A percentile compares a stretch with the other conserved stretches of the same genome.
Evolutionary conservation across 2,797 vertebrate species (phyloP).

Genomic region (Tamandua tetradactyla): DNA sequence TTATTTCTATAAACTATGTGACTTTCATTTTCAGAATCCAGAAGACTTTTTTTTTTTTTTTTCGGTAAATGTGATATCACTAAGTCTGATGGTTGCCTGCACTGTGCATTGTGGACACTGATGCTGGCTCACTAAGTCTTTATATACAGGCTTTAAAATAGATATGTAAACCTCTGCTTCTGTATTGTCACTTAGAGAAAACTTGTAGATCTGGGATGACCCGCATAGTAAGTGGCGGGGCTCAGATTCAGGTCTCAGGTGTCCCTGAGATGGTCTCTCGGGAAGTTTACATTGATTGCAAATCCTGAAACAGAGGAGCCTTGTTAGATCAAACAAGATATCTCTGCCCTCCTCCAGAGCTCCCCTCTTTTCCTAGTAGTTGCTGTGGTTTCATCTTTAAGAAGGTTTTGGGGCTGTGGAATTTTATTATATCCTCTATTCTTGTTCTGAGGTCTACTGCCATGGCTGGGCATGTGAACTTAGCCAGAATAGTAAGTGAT

Average conservation of each 20-base stretch:
- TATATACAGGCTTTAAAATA: too few species aligned
- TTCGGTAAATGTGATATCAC: not conserved
- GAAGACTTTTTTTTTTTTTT: not conserved
- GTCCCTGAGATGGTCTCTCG: not conserved
- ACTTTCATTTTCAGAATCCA: not conserved
- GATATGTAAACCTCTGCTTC: not conserved
- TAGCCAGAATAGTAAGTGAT: constrained; percentile 46
- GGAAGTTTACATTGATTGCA: too few species aligned
- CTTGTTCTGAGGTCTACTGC: constrained; percentile 62
- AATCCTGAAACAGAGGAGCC: not conserved
- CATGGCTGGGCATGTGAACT: not conserved
- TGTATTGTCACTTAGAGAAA: not conserved
- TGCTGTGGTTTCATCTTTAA: constrained; percentile 40
- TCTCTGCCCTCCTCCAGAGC: not conserved
- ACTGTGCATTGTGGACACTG: not conserved
- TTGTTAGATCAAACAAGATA: not conserved
- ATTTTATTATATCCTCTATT: constrained; percentile 53
- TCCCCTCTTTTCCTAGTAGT: not conserved
- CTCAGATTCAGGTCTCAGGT: not conserved
- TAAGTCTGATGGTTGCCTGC: not conserved
- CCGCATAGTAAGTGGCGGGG: not conserved
- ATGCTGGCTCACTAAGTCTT: not conserved
- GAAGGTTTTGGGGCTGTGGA: constrained; percentile 31
- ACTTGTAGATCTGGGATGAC: not conserved
- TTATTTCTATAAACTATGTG: not conserved